Evolutionary conservation across 2,888 invertebrate species (phyloP).

Genomic region (Charanyca ferruginea): DNA sequence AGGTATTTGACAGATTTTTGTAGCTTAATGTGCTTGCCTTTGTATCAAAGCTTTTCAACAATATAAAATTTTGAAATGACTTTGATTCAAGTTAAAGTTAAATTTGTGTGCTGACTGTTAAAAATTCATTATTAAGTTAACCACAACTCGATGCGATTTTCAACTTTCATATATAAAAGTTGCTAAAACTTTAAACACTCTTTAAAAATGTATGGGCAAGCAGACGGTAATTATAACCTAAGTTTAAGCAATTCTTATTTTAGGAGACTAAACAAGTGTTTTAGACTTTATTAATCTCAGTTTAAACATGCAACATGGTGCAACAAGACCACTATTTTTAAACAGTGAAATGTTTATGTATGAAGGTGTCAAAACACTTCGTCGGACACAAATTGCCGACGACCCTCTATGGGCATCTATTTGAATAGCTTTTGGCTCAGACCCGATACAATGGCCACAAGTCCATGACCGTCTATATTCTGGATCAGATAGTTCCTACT

Average conservation of each 20-base stretch:
- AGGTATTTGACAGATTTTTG: too few species aligned
- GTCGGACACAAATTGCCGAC: conserved; percentile 85
- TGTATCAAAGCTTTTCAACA: too few species aligned
- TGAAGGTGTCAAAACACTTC: conserved; percentile 88
- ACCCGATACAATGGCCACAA: conserved; percentile 77
- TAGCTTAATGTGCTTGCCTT: too few species aligned
- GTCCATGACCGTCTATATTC: conserved; percentile 74
- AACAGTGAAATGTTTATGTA: conserved; percentile 85
- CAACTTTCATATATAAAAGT: too few species aligned
- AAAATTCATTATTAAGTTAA: too few species aligned
- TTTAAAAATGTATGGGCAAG: too few species aligned
- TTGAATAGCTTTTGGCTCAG: conserved; percentile 82
- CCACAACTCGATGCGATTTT: too few species aligned
- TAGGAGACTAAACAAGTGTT: neutral
- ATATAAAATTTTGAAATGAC: neutral
- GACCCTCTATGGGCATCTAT: conserved; percentile 85
- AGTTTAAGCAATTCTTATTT: too few species aligned
- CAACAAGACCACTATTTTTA: conserved; percentile 68
- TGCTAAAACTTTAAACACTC: too few species aligned
- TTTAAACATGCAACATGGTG: conserved; percentile 18
- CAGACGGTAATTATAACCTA: too few species aligned
- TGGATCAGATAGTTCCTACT: conserved; percentile 86
- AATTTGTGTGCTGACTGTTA: neutral
- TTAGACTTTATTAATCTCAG: conserved; percentile 3
- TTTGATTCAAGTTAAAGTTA: neutral